Percentiles rank a stretch among this genome's conserved stretches.
These are phyloP conservation scores for Felis chaus DNA, from an alignment of 2,113 vertebrate genomes.

Conservation along the genomic window DNA sequence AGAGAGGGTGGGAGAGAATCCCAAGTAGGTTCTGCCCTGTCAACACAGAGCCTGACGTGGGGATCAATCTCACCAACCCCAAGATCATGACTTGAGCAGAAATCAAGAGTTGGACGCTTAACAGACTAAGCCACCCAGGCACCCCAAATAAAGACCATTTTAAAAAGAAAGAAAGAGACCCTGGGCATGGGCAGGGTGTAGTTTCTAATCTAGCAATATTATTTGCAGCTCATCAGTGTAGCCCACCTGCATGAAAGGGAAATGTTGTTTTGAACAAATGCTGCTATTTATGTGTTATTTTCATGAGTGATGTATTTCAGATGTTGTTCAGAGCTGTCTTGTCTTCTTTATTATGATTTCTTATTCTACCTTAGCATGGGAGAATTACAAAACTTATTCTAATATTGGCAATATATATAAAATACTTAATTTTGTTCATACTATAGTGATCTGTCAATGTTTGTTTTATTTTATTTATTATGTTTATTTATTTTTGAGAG, in stretches of 20 bases:
- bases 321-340: not conserved
- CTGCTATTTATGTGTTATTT: not conserved
- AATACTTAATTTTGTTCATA: slow-evolving; percentile 35
- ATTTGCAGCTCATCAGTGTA: not conserved
- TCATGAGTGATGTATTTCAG: not conserved
- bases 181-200: not conserved
- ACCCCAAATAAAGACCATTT: slow-evolving; percentile 7
- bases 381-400: not conserved
- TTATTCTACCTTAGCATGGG: not conserved
- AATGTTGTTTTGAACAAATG: not conserved
- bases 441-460: slow-evolving; percentile 26
- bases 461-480: not conserved
- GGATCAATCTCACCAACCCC: no score
- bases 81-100: no score
- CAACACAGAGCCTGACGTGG: no score
- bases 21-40: no score
- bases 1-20: no score
- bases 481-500: no score
- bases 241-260: not conserved
- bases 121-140: no score
- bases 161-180: not conserved
- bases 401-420: not conserved
- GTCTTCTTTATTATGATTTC: not conserved
- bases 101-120: no score
- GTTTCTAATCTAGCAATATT: slow-evolving; percentile 56